Evolutionary conservation across 2,888 invertebrate species (phyloP).

Genomic region (Andrena bicolor): DNA sequence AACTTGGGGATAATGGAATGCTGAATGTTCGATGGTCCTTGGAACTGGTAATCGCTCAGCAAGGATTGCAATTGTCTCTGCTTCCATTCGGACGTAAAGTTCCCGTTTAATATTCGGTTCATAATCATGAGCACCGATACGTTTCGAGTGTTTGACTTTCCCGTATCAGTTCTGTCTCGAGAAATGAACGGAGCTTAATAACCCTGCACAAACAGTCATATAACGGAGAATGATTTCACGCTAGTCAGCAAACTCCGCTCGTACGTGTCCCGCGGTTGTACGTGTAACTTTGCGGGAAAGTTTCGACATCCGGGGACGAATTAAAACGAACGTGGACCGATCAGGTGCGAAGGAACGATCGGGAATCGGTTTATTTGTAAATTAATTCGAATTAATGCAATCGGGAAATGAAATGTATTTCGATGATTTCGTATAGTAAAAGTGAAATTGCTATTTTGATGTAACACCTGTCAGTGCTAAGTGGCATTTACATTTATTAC

Average conservation of each 20-base stretch:
- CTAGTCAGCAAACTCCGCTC: slow-evolving; percentile 37
- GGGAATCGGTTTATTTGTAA: neutral
- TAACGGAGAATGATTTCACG: slow-evolving; percentile 54
- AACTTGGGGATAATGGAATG: slow-evolving; percentile 1
- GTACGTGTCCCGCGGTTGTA: slow-evolving; percentile 12
- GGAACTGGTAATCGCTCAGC: neutral
- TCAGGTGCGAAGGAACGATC: neutral
- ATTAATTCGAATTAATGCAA: neutral
- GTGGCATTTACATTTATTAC: neutral
- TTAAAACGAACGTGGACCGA: slow-evolving; percentile 24
- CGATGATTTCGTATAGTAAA: no score
- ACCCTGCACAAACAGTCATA: slow-evolving; percentile 75
- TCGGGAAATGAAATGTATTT: neutral
- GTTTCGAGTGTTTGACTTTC: slow-evolving; percentile 69
- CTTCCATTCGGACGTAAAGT: neutral
- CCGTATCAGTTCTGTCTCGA: slow-evolving; percentile 55
- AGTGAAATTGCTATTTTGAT: neutral
- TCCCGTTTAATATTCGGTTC: slow-evolving; percentile 50
- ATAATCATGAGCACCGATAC: slow-evolving; percentile 63
- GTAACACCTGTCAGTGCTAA: neutral
- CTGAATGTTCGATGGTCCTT: neutral
- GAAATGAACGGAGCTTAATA: slow-evolving; percentile 64
- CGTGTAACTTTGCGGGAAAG: slow-evolving; percentile 19
- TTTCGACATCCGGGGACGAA: slow-evolving; percentile 23
- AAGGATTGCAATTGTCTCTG: slow-evolving; percentile 1